These are phyloP conservation scores for Macropis europaea DNA, from an alignment of 2,888 invertebrate species.

Conservation along the genomic window DNA sequence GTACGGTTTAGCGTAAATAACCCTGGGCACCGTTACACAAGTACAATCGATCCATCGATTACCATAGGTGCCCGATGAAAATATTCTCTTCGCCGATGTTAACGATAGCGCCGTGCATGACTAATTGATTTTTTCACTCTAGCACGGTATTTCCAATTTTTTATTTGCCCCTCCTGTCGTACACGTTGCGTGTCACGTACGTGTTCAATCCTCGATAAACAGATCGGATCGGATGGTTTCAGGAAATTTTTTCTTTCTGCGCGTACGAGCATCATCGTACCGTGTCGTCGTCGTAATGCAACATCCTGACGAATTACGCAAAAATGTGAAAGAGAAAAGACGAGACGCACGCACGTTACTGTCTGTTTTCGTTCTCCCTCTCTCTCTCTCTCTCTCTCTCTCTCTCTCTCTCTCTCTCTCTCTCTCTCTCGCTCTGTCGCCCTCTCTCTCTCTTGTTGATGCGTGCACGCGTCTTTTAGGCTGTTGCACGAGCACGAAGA, in stretches of 20 bases:
- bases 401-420: neutral
- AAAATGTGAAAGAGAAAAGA: slow-evolving; percentile 8
- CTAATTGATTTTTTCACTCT: no score
- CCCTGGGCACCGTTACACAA: no score
- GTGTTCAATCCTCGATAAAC: neutral
- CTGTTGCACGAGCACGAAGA: slow-evolving; percentile 19
- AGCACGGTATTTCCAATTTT: neutral
- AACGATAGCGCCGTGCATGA: no score
- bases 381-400: neutral
- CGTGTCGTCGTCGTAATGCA: slow-evolving; percentile 30
- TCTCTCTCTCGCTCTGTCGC: neutral
- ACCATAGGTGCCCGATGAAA: no score
- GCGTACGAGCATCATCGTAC: slow-evolving; percentile 8
- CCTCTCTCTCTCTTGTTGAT: neutral
- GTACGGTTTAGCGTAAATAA: no score
- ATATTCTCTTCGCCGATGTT: no score
- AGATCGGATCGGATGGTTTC: neutral
- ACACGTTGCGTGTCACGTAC: no score
- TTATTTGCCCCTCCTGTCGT: no score
- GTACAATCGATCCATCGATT: no score
- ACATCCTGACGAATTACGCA: slow-evolving; percentile 41
- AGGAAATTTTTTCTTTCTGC: neutral
- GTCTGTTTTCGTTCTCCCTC: neutral
- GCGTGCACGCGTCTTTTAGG: neutral
- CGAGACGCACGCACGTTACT: neutral